Base-by-base conservation (phyloP, 1,140 invertebrate genomes). In the Bombus huntii region DNA sequence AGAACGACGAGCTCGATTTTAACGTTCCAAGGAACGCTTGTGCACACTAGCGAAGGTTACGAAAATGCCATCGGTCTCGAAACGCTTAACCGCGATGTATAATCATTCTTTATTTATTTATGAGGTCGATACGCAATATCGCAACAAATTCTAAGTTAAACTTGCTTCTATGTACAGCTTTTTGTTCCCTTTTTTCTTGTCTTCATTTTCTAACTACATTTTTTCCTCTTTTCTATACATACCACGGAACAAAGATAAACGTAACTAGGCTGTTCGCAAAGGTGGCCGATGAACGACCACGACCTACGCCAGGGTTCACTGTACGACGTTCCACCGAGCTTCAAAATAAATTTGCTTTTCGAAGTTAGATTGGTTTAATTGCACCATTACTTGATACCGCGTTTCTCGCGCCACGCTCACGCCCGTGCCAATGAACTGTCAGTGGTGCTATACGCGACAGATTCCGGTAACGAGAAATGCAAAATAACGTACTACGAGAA, bases 361-460 rank as follows among this genome's bases (percentile, higher is more conserved):
- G 89, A 81, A 90, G 86, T 87, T 88, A 90, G 90, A 90, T 90
- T 88, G 87, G 78, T 90, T 90, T 90, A 90, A 90, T 88, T 88
- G 87, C 89, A 68, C 73, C 82, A 91, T 91, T 90, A 73, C 85
- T 82, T 85, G 85, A 88, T 88, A 89, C 83, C 90, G 82, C 81
- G 83, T 83, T 88, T 91, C 86, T 79, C 84, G 86, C 86, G 84
- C 82, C 74, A 90, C 90, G 88, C 86, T 91, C 89, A 92, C 89
- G 85, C 79, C 31, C 82, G 89, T 88, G 89, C 89, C 89, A 90
- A 88, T 90, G 89, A 90, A 90, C 89, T 85, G 89, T 88, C 89
- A 85, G 74, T 80, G 82, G 82, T 76, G 86, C 86, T 85, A 74
- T 78, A 81, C 62, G 70, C 65, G 80, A 85, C 88, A 72, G 76